A percentile compares a stretch with the other conserved stretches of the same genome.
These are phyloP conservation scores for Gastrophysa polygoni DNA, from an alignment of 2,888 invertebrate genomes.

Conservation along the genomic window DNA sequence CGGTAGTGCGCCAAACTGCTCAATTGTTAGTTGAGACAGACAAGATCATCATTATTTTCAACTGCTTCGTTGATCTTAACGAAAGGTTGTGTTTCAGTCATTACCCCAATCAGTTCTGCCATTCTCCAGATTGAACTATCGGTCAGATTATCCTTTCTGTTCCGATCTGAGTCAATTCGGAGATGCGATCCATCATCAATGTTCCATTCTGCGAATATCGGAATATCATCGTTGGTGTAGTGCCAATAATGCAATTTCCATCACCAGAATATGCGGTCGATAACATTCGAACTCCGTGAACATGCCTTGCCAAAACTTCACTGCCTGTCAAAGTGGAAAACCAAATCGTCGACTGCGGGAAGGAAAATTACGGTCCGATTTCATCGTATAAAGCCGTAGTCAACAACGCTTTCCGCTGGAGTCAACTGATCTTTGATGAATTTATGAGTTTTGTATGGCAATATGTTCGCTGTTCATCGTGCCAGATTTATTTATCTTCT, in stretches of 20 bases:
- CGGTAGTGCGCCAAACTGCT: too few species aligned
- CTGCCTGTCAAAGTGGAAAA: slow-evolving; percentile 24
- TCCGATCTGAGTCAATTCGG: too few species aligned
- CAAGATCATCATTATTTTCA: too few species aligned
- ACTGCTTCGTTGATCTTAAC: too few species aligned
- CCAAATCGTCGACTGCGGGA: slow-evolving; percentile 25
- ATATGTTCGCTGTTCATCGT: not conserved
- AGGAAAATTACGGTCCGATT: slow-evolving; percentile 30
- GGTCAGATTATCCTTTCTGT: too few species aligned
- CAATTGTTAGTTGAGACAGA: too few species aligned
- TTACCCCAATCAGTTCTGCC: too few species aligned
- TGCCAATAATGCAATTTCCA: not conserved
- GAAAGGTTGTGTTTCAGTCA: too few species aligned
- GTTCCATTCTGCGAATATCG: too few species aligned
- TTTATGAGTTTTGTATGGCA: slow-evolving; percentile 12
- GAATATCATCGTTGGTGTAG: not conserved
- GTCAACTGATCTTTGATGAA: slow-evolving; percentile 25
- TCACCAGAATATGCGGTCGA: not conserved
- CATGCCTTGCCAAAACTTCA: slow-evolving; percentile 26
- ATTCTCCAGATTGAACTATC: too few species aligned
- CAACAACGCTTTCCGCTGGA: slow-evolving; percentile 26
- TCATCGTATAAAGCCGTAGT: slow-evolving; percentile 24
- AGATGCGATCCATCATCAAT: too few species aligned
- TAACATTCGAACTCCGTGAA: not conserved
- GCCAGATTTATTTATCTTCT: not conserved